Percentiles rank a stretch among this genome's conserved stretches.
Conservation (phyloP, 1,140 invertebrate genomes). For the Coptotermes formosanus region DNA sequence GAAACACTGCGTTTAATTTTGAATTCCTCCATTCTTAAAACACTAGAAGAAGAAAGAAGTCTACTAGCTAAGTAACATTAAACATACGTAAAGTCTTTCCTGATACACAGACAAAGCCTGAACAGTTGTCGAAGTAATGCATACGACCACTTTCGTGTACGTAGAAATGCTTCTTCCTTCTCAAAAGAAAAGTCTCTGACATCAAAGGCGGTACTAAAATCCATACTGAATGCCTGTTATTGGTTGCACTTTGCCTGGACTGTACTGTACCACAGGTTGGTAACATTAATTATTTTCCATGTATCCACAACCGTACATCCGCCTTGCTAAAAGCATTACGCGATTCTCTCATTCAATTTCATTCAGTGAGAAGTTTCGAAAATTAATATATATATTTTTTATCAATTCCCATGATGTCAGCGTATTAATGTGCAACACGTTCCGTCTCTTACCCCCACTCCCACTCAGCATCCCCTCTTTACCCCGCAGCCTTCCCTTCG, state of each 20-base stretch:
- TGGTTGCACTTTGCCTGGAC: background rate
- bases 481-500: background rate
- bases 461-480: background rate
- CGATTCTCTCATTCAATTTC: constrained; percentile 26
- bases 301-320: constrained; percentile 8
- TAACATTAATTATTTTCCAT: constrained; percentile 17
- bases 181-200: no score
- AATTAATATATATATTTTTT: constrained; percentile 29
- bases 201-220: background rate
- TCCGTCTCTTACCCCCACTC: constrained; percentile 24
- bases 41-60: no score
- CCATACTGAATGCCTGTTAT: background rate
- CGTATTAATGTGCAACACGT: constrained; percentile 28
- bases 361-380: constrained; percentile 13
- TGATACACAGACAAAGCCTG: no score
- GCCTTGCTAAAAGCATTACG: constrained; percentile 27
- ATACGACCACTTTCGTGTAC: no score
- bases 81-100: no score
- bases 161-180: no score
- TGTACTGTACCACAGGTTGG: background rate
- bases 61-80: no score
- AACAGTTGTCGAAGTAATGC: no score
- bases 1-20: no score
- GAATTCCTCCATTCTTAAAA: no score
- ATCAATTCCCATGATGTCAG: constrained; percentile 28